These are phyloP conservation scores for Drosophila bifasciata DNA, from an alignment of 1,140 invertebrate genomes.

Conservation along the genomic window DNA sequence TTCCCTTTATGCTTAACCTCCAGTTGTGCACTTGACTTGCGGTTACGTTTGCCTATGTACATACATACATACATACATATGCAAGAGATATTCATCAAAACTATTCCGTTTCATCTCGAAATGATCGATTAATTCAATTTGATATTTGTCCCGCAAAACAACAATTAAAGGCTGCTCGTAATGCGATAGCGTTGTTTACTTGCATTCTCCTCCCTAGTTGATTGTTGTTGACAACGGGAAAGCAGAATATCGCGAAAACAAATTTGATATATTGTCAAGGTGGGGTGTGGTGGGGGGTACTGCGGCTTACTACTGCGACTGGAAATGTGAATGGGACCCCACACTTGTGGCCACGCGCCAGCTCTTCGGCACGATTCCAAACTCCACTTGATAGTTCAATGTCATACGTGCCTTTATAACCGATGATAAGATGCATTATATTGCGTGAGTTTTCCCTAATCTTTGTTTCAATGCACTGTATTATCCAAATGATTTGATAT, in stretches of 20 bases:
- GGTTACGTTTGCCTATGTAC: constrained; percentile 7
- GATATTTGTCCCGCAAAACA: constrained; percentile 21
- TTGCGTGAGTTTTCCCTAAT: not conserved
- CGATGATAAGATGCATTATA: constrained; percentile 27
- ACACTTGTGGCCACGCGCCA: constrained; percentile 11
- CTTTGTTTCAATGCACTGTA: not conserved
- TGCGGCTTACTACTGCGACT: too few relatives aligned
- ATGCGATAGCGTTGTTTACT: constrained; percentile 57
- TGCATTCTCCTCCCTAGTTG: constrained; percentile 35
- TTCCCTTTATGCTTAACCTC: constrained; percentile 34
- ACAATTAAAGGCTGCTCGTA: constrained; percentile 31
- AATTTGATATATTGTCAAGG: constrained; percentile 19
- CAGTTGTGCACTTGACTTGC: constrained; percentile 46
- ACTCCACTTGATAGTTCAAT: constrained; percentile 33
- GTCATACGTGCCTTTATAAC: constrained; percentile 31
- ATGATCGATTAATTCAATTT: constrained; percentile 17
- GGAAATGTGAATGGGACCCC: constrained; percentile 10
- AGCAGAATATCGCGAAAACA: constrained; percentile 24
- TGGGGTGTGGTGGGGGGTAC: too few relatives aligned
- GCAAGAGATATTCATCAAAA: not conserved
- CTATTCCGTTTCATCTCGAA: not conserved
- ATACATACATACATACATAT: not conserved
- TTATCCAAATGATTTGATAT: too few relatives aligned
- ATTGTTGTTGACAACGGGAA: constrained; percentile 41
- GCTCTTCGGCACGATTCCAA: constrained; percentile 26